These are phyloP conservation scores for Harlomillsia oculata DNA, from an alignment of 1,140 invertebrate genomes.

Conservation along the genomic window DNA sequence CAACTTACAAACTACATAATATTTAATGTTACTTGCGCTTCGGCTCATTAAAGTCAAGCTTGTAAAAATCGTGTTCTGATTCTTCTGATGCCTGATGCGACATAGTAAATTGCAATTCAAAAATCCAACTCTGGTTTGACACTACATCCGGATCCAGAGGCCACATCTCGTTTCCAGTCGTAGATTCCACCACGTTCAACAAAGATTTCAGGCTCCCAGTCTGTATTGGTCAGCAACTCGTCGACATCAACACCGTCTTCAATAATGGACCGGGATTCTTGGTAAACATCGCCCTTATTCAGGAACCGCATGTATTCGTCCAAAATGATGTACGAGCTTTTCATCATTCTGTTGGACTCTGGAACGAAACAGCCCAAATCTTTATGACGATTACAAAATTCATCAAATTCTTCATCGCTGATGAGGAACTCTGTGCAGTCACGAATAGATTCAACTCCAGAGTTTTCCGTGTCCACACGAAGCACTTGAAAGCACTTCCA, in stretches of 20 bases:
- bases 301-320: conserved; percentile 49
- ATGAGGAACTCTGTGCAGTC: conserved; percentile 44
- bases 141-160: neutral
- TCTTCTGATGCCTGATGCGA: too few species aligned
- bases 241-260: conserved; percentile 40
- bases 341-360: conserved; percentile 46
- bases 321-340: conserved; percentile 45
- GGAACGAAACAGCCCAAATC: conserved; percentile 43
- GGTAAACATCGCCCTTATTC: conserved; percentile 42
- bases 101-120: too few species aligned
- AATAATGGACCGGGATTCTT: conserved; percentile 43
- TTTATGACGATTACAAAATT: conserved; percentile 41
- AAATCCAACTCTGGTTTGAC: too few species aligned
- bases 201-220: conserved; percentile 46
- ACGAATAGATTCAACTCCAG: conserved; percentile 41
- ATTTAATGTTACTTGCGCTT: too few species aligned
- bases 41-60: too few species aligned
- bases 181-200: conserved; percentile 45
- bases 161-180: conserved; percentile 42
- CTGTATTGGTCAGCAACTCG: conserved; percentile 42
- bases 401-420: conserved; percentile 41
- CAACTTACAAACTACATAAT: too few species aligned
- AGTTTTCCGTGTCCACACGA: conserved; percentile 44
- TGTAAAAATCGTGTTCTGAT: too few species aligned
- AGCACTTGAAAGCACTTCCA: conserved; percentile 39